phyloP scores from a whole-genome alignment of 2,113 vertebrate genomes.

The Cairina moschata region DNA sequence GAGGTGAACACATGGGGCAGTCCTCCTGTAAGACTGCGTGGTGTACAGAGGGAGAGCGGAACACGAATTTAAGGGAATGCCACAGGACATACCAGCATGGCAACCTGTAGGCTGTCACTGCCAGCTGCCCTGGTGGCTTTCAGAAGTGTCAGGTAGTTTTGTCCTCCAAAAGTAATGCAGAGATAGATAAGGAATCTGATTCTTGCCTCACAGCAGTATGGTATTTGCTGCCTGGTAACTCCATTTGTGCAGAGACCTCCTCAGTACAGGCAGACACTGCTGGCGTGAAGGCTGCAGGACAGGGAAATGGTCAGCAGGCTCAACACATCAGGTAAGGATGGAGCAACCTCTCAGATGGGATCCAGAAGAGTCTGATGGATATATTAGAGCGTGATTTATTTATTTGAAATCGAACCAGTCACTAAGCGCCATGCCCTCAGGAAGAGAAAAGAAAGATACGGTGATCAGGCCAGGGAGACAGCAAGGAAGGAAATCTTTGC shows the following conservation, averaged over 20 bases:
- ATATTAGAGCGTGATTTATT: neutral
- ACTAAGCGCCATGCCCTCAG: neutral
- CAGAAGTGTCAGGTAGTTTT: neutral
- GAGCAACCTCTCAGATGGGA: neutral
- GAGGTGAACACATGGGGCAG: neutral
- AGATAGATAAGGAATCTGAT: neutral
- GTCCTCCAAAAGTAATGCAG: neutral
- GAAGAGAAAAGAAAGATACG: neutral
- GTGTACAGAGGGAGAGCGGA: neutral
- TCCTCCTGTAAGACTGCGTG: fast-evolving
- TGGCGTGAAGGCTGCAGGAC: neutral
- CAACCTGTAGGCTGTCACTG: neutral
- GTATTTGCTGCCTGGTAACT: neutral
- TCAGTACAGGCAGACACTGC: neutral
- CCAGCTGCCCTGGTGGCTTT: neutral
- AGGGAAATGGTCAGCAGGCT: neutral
- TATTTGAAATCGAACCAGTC: neutral
- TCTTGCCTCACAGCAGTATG: neutral
- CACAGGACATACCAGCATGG: neutral
- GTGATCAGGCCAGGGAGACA: neutral
- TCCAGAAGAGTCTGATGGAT: neutral
- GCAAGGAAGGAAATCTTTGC: neutral
- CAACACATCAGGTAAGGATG: neutral
- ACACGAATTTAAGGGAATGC: neutral
- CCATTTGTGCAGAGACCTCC: neutral